Evolutionary conservation across 37 sponge, comb jelly and placozoan species (phyloP).

Genomic region (Amphimedon queenslandica): DNA sequence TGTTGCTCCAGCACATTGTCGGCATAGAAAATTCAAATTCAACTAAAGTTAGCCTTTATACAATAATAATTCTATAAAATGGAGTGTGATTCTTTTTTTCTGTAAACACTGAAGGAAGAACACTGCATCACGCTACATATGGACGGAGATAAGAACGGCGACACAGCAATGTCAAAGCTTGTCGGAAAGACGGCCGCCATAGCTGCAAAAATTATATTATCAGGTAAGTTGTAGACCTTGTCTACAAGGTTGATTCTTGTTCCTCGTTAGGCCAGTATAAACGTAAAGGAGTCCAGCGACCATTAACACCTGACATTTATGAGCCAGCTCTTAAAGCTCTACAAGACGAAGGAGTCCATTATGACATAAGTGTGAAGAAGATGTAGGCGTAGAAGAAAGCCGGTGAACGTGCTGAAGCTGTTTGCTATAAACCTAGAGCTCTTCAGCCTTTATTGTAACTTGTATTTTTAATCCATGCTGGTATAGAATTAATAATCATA

Average conservation of each 20-base stretch:
- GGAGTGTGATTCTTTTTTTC: too few species aligned
- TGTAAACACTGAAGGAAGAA: conserved; percentile 3
- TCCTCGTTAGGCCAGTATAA: conserved; percentile 53
- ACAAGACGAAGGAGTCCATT: conserved; percentile 53
- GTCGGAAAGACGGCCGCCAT: conserved; percentile 93
- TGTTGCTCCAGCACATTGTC: conserved; percentile 64
- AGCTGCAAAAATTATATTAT: conserved; percentile 75
- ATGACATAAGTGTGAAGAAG: conserved; percentile 11
- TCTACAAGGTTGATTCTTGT: neutral
- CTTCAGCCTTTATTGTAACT: too few species aligned
- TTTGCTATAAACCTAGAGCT: too few species aligned
- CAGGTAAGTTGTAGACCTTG: conserved; percentile 22
- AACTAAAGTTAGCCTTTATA: conserved; percentile 28
- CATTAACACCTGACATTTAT: conserved; percentile 72
- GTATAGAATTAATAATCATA: neutral
- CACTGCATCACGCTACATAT: conserved; percentile 24
- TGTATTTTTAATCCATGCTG: neutral
- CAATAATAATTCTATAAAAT: too few species aligned
- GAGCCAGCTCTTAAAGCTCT: conserved; percentile 64
- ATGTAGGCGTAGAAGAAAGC: too few species aligned
- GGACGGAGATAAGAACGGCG: conserved; percentile 64
- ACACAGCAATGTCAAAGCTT: conserved; percentile 85
- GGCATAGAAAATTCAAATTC: conserved; percentile 52
- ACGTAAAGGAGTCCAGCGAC: conserved; percentile 59
- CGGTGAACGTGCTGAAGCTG: too few species aligned